These are phyloP conservation scores for Falcaria lacertinaria DNA, from an alignment of 2,888 invertebrate species.

Conservation along the genomic window DNA sequence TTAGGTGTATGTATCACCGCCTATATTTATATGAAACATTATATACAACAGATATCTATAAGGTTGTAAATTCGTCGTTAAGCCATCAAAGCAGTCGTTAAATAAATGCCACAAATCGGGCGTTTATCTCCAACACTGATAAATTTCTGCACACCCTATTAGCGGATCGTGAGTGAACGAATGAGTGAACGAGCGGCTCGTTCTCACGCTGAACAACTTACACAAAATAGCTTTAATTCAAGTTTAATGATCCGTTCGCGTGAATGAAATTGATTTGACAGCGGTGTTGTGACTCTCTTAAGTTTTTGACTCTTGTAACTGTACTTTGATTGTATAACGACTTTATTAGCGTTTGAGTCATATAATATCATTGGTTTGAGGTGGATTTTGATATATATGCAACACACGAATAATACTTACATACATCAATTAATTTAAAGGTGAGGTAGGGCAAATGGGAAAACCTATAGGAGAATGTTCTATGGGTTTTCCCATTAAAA, in stretches of 20 bases:
- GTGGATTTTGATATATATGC: background rate
- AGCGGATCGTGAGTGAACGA: slow-evolving; percentile 58
- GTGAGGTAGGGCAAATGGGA: no score
- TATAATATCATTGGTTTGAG: no score
- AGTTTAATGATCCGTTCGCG: slow-evolving; percentile 74
- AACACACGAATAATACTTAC: background rate
- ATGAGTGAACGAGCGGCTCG: slow-evolving; percentile 42
- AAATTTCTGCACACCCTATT: slow-evolving; percentile 31
- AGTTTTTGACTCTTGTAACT: slow-evolving; percentile 13
- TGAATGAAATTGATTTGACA: slow-evolving; percentile 76
- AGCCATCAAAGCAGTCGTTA: background rate
- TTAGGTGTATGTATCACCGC: no score
- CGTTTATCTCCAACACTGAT: slow-evolving; percentile 19
- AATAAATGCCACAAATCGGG: background rate
- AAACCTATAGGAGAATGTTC: no score
- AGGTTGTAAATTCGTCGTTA: background rate
- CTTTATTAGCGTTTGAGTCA: background rate
- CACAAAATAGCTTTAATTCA: slow-evolving; percentile 68
- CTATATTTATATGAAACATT: no score
- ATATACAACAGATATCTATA: background rate
- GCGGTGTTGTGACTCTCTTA: slow-evolving; percentile 55
- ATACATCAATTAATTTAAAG: no score
- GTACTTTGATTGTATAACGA: background rate
- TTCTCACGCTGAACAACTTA: slow-evolving; percentile 65
- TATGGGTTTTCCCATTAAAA: no score